Evolutionary conservation across 2,888 invertebrate species (phyloP), one percentile per base, ranked within the genome.

Genomic region (Strigamia transsilvanica): DNA sequence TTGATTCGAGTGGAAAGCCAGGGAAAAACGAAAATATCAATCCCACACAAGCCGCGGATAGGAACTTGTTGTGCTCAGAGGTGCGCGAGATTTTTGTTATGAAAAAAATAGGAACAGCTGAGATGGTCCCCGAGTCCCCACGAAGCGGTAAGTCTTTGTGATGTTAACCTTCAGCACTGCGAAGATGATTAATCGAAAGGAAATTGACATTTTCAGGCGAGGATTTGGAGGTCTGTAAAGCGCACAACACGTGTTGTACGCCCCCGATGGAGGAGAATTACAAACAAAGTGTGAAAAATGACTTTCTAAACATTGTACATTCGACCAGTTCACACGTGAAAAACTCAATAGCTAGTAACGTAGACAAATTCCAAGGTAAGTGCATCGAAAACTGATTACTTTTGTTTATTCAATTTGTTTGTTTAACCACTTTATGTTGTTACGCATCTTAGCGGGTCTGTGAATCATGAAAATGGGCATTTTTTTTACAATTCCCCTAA

Each of bases 361-460:
- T 93, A 85, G 90, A 91, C 85, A 91, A 92, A 83, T 90, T 94
- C 86, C 93, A 93, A 91, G 93, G 95, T 94, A 89, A 91, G 91
- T 46, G 5, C 4, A 46, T 2, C 2, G 46, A 15, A n/a, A n/a
- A n/a, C n/a, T 46, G 12, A 13, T 15, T 6, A 13, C 46, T 46
- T 46, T 46, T 15, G 10, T 46, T 46, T 46, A 13, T 46, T 46
- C 12, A 46, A 46, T 13, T 46, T n/a, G 3, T 13, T 15, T 46
- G 10, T 46, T 34, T 34, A 34, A n/a, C n/a, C n/a, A n/a, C n/a
- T 34, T 34, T 34, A 34, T 34, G 7, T 34, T 5, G 3, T 34
- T 34, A 34, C 7, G n/a, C n/a, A n/a, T n/a, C n/a, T n/a, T n/a
- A n/a, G n/a, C n/a, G n/a, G n/a, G n/a, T n/a, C n/a, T n/a, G n/a